Evolutionary conservation across 2,113 vertebrate species (phyloP), one percentile per base, ranked within the genome.

Genomic region (Neopipo cinnamomea): DNA sequence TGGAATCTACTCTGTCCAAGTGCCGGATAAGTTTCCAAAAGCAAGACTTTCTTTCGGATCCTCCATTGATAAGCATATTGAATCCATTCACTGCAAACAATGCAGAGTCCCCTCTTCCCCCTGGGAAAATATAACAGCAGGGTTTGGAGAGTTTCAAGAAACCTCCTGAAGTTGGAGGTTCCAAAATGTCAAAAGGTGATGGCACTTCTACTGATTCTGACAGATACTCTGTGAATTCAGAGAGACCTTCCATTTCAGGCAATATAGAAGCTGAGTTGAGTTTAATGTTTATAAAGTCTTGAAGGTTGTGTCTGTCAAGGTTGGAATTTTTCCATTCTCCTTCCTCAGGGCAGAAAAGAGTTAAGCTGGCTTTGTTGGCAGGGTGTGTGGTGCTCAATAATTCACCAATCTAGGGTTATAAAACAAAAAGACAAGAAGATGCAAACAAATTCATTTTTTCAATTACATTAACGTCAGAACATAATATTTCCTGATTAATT

Each of bases 141-240:
- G 99, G 99, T 93, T 99, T 99, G 72, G 99, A 99, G 89, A 99
- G 98, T 95, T 99, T 99, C 59, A 99, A 96, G 95, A 99, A 99
- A 8, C 99, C 99, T 27, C 99, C 99, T 19, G 99, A 99, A 4
- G 99, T 98, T 50, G 99, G 99, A 37, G 99, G 99, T 52, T 99
- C 99, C 91, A 99, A 95, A 97, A 99, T 99, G 95, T 99, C 99
- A 95, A 99, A 99, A 13, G 99, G 99, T 59, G 99, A 99, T n/a
- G 98, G 98, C 89, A 99, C 99, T 97, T 99, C 99, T n/a, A 99
- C 98, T 19, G 99, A 99, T 99, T 99, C 99, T 19, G 99, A 99
- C 63, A 99, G 97, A 91, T 99, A 99, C 42, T 99, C 99, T 1
- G 99, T 99, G 93, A 99, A 99, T 97, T 99, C 99, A 55, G 99